A percentile compares a stretch with the other conserved stretches of the same genome.
phyloP scores from a whole-genome alignment of 2,888 invertebrate species.

The Ormyrus thymus region DNA sequence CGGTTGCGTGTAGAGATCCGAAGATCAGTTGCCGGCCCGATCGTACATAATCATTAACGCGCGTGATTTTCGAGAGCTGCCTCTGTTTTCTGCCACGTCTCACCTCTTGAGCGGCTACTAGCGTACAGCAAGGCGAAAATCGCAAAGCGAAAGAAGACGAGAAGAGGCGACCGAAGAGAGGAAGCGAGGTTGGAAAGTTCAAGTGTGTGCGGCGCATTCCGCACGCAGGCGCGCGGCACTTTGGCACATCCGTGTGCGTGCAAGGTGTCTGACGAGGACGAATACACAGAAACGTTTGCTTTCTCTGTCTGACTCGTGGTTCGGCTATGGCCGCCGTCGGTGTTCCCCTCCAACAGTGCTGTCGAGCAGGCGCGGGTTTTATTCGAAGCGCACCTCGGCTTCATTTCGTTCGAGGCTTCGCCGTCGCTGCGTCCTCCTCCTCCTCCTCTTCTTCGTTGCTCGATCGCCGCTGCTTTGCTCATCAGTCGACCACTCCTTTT shows the following conservation, averaged over 20 bases:
- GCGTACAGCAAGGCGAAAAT: neutral
- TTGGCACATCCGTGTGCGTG: neutral
- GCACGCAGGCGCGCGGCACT: neutral
- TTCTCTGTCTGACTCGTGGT: constrained; percentile 7
- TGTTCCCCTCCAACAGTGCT: constrained; percentile 63
- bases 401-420: constrained; percentile 40
- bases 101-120: neutral
- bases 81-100: constrained; percentile 15
- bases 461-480: neutral
- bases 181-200: constrained; percentile 55
- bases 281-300: neutral
- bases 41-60: no score
- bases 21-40: no score
- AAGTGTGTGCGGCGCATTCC: constrained; percentile 11
- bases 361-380: constrained; percentile 61
- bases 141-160: neutral
- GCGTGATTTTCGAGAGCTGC: no score
- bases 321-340: constrained; percentile 62
- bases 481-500: constrained; percentile 26
- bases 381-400: constrained; percentile 60
- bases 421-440: neutral
- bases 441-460: neutral
- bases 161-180: neutral
- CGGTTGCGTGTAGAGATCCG: no score
- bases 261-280: neutral